Base-by-base conservation (phyloP, 2,797 vertebrate species). In the Holocentrus rufus region DNA sequence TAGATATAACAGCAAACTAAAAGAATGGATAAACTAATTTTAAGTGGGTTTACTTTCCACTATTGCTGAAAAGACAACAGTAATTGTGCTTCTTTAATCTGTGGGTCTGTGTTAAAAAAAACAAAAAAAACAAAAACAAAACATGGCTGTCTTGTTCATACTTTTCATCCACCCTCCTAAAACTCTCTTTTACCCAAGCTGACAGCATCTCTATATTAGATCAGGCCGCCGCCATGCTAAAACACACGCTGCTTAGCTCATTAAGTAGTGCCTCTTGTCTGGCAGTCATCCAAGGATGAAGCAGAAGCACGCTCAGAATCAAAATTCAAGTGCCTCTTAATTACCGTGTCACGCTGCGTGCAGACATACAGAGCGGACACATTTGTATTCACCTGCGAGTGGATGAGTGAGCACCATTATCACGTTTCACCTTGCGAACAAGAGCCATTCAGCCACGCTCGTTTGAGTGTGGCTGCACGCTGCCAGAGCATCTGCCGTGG, bases 401-500 rank as follows among this genome's bases (percentile, higher is more conserved):
- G 18, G 23, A 72, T 69, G 42, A 56, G 22, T 64, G 47, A 60
- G 42, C 54, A 20, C 11, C 23, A 62, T 52, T 69, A 44, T n/a
- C 71, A 54, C 10, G 14, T 27, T 56, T 18, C 34, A 42, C 42
- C 17, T 31, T 22, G 50, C 42, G 47, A 59, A 46, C 13, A 11
- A 47, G 59, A 25, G 42, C 49, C 46, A 47, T 64, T 76, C 42
- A 62, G 30, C 73, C 59, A n/a, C 17, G 18, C 64, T 70, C 47
- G 30, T 69, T 52, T 69, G 44, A 23, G 65, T 46, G 53, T 72
- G 52, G 31, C 63, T 68, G 62, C 18, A 30, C 8, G 1, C 58
- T 67, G 61, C 42, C 25, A 34, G 59, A 86, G 83, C 85, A 87
- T 87, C 81, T 90, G 86, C 50, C 27, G 10, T 2, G 22, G 59